These are phyloP conservation scores for Margarornis squamiger DNA, from an alignment of 2,797 vertebrate genomes.

Conservation along the genomic window DNA sequence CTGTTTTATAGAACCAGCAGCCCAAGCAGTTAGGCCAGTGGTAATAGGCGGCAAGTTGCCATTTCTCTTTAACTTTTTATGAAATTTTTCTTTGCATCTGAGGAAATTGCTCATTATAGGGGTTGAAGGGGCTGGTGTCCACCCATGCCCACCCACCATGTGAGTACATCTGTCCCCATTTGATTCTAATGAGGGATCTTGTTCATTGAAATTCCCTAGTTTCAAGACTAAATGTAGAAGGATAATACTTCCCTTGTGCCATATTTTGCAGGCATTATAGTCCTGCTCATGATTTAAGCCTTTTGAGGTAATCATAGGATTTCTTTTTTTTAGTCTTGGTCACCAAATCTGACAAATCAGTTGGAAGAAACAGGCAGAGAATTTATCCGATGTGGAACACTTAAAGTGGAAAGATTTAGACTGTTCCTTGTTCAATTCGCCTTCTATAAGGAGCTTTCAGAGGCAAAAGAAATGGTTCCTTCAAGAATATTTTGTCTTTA, in stretches of 20 bases:
- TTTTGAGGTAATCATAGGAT: neutral
- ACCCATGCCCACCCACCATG: neutral
- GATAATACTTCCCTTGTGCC: neutral
- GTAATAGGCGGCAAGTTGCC: constrained; percentile 43
- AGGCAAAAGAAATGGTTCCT: neutral
- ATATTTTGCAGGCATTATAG: neutral
- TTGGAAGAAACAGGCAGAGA: neutral
- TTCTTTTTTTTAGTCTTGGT: neutral
- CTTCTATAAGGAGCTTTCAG: neutral
- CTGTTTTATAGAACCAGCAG: constrained; percentile 51
- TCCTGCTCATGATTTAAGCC: neutral
- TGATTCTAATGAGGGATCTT: constrained; percentile 24
- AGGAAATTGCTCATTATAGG: constrained; percentile 59
- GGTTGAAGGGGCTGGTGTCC: constrained; percentile 19
- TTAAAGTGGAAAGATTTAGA: neutral
- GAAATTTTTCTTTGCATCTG: constrained; percentile 56
- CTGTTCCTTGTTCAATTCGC: neutral
- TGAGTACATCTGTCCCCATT: constrained; percentile 21
- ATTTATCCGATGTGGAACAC: neutral
- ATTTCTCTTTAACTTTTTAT: constrained; percentile 62
- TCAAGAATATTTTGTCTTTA: neutral
- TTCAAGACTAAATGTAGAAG: neutral
- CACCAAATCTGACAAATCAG: neutral
- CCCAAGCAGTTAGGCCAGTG: neutral
- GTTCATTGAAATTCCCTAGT: neutral